These are phyloP conservation scores for Cosmorhoe ocellata DNA, from an alignment of 2,888 invertebrate species.

Conservation along the genomic window DNA sequence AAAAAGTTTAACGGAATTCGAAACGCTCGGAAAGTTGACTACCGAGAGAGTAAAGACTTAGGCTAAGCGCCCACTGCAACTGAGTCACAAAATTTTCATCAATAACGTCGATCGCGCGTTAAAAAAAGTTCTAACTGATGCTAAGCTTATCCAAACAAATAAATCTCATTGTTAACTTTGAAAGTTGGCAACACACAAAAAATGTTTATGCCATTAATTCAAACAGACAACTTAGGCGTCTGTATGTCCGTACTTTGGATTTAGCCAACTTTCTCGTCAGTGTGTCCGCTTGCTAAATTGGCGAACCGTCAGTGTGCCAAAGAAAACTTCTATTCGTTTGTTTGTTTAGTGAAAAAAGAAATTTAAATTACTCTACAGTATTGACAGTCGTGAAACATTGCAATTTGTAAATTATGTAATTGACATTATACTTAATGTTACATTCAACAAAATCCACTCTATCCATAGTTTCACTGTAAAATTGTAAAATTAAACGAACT, in stretches of 20 bases:
- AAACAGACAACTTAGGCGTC: slow-evolving; percentile 50
- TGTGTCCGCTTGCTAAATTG: slow-evolving; percentile 34
- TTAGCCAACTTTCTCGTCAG: slow-evolving; percentile 41
- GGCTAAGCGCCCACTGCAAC: too few relatives aligned
- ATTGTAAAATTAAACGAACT: too few relatives aligned
- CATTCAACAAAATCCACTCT: too few relatives aligned
- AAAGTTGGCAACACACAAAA: slow-evolving; percentile 24
- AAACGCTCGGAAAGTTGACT: slow-evolving; percentile 4
- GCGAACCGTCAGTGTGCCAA: slow-evolving; percentile 4
- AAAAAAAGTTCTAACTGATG: too few relatives aligned
- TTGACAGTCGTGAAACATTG: too few relatives aligned
- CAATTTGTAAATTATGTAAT: too few relatives aligned
- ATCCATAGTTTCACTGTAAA: too few relatives aligned
- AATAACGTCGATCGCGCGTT: too few relatives aligned
- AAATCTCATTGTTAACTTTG: slow-evolving; percentile 17
- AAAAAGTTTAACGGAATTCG: slow-evolving; percentile 14
- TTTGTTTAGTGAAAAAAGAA: slow-evolving; percentile 4
- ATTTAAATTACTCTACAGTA: too few relatives aligned
- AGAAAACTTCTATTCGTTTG: slow-evolving; percentile 3
- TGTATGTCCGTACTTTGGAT: background rate
- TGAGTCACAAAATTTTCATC: too few relatives aligned
- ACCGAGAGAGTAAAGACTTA: background rate
- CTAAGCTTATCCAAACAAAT: background rate
- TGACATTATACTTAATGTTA: too few relatives aligned
- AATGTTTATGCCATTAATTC: slow-evolving; percentile 46